Percentiles rank a stretch among this genome's conserved stretches.
Evolutionary conservation across 1,140 invertebrate genomes (phyloP).

Genomic region (Batillaria attramentaria): DNA sequence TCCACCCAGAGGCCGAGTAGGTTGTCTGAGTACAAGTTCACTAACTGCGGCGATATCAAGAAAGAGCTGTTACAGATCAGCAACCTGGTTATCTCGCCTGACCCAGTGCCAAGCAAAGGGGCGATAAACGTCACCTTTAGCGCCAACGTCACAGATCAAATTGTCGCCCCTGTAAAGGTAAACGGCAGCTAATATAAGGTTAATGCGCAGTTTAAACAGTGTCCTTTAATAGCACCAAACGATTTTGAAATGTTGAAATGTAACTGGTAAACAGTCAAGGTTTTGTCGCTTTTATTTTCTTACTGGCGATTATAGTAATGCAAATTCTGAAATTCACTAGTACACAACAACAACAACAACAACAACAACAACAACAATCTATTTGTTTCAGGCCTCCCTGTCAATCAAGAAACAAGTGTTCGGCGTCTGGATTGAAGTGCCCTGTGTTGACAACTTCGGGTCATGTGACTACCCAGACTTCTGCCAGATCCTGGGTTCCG

Average conservation of each 20-base stretch:
- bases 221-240: not conserved
- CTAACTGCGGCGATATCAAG: too few relatives aligned
- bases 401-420: constrained; percentile 45
- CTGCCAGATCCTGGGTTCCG: constrained; percentile 46
- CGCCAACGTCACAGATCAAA: too few relatives aligned
- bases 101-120: too few relatives aligned
- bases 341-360: not conserved
- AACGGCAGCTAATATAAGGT: not conserved
- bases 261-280: not conserved
- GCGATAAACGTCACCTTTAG: too few relatives aligned
- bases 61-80: too few relatives aligned
- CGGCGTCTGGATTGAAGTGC: constrained; percentile 47
- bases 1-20: too few relatives aligned
- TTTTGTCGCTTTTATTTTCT: too few relatives aligned
- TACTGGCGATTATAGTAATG: too few relatives aligned
- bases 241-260: not conserved
- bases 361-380: not conserved
- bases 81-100: too few relatives aligned
- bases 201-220: not conserved
- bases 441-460: constrained; percentile 57
- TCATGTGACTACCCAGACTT: constrained; percentile 55
- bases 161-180: too few relatives aligned
- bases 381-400: constrained; percentile 41
- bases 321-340: not conserved
- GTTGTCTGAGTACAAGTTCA: too few relatives aligned